Percentiles rank a stretch among this genome's conserved stretches.
phyloP scores from a whole-genome alignment of 2,888 invertebrate genomes.

The Auanema sp. region DNA sequence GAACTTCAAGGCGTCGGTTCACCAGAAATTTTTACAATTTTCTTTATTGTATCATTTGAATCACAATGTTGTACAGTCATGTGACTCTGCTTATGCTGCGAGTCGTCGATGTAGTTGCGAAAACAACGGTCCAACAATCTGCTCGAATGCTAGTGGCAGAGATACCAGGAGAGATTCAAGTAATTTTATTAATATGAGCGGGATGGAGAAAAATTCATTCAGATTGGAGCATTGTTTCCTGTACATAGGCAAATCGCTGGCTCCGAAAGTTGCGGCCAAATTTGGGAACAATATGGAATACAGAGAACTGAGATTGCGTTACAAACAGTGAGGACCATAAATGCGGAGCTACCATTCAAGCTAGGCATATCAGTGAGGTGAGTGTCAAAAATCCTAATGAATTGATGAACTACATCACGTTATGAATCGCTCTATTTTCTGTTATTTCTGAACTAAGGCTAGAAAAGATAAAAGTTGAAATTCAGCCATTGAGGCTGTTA shows the following conservation, averaged over 20 bases:
- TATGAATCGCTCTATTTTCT: too few relatives aligned
- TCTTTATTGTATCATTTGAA: neutral
- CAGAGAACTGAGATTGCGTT: slow-evolving; percentile 70
- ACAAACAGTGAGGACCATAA: slow-evolving; percentile 67
- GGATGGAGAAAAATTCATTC: slow-evolving; percentile 11
- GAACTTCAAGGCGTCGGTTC: too few relatives aligned
- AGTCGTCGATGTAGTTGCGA: slow-evolving; percentile 61
- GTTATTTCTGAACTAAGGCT: too few relatives aligned
- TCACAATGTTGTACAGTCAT: slow-evolving; percentile 53
- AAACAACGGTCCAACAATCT: slow-evolving; percentile 61
- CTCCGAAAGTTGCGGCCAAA: slow-evolving; percentile 70
- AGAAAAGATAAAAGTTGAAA: too few relatives aligned
- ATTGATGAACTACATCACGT: too few relatives aligned
- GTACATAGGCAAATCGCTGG: slow-evolving; percentile 62
- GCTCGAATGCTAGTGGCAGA: slow-evolving; percentile 62
- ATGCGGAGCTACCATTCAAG: slow-evolving; percentile 70
- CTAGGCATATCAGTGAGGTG: slow-evolving; percentile 68
- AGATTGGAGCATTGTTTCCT: slow-evolving; percentile 63
- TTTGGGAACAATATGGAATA: slow-evolving; percentile 78
- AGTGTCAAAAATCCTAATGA: neutral
- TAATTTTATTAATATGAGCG: slow-evolving; percentile 16
- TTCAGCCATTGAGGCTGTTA: too few relatives aligned
- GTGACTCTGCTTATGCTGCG: slow-evolving; percentile 61
- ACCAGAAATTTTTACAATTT: neutral
- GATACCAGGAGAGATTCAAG: slow-evolving; percentile 62